Base-by-base conservation (phyloP, 2,888 invertebrate genomes). In the Ornithoptera alexandrae region DNA sequence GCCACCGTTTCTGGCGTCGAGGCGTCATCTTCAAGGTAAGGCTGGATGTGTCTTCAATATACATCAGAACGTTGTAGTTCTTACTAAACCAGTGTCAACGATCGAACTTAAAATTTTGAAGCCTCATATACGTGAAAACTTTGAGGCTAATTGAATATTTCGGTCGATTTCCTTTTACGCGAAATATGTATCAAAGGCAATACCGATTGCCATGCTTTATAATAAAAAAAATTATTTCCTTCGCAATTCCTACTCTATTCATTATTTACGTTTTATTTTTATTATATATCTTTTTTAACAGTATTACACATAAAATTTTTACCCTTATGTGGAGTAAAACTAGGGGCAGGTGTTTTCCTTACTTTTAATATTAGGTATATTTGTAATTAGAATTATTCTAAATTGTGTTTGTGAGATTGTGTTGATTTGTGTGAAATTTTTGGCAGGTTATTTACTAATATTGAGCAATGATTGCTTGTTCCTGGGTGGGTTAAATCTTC, bases 1-100 rank as follows among this genome's bases (percentile, higher is more conserved):
- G 93, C 91, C 88, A 91, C 86, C 88, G 88, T 89, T 85, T 84
- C 89, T 90, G 90, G 86, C 91, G 85, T 89, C 92, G 87, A 88
- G 91, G 88, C 92, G 88, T 90, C 90, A 83, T 86, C 85, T 84
- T 79, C 79, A 90, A 93, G 93, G 93, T 93, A 93, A 93, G 93
- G 90, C 88, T 90, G 91, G 93, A 92, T 84, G 92, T 91, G 92
- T 90, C 91, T 92, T 86, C 87, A 89, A 86, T 89, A 86, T 81
- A 89, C 88, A 91, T 88, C 89, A 88, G 87, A 88, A 87, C 84
- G 92, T 92, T 91, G 89, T 84, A 85, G 84, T 81, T 78, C 67
- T 72, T 73, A 76, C 72, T 72, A 74, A 74, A 71, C 72, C 66
- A 70, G 71, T 70, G 72, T 63, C 70, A 30, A 30, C 30, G 30